Percentiles rank a stretch among this genome's conserved stretches.
These are phyloP conservation scores for Myathropa florea DNA, from an alignment of 2,888 invertebrate species.

Conservation along the genomic window DNA sequence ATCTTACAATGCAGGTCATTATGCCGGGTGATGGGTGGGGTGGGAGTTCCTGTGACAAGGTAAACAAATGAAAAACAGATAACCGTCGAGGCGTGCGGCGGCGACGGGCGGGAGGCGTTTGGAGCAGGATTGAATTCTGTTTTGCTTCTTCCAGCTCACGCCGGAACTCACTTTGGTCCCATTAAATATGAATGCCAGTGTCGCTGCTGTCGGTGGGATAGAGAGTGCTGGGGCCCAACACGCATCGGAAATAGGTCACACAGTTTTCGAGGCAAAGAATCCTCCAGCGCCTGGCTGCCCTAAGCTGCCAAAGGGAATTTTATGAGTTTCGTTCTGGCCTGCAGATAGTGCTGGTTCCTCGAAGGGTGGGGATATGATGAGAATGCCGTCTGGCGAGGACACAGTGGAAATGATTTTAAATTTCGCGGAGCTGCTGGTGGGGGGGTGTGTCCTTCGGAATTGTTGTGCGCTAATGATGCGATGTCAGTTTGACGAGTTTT, in stretches of 20 bases:
- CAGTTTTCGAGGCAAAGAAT: not conserved
- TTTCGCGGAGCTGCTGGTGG: not conserved
- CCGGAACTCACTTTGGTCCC: constrained; percentile 46
- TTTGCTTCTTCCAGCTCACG: not conserved
- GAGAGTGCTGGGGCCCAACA: not conserved
- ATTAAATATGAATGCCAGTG: constrained; percentile 61
- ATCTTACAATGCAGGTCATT: constrained; percentile 69
- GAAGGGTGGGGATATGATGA: not conserved
- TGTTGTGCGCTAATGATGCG: constrained; percentile 46
- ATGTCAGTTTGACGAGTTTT: constrained; percentile 7
- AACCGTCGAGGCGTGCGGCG: constrained; percentile 23
- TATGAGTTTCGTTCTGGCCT: not conserved
- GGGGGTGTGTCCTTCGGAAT: not conserved
- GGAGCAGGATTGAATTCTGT: constrained; percentile 36
- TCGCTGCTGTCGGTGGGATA: constrained; percentile 5
- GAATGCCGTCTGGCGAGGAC: constrained; percentile 29
- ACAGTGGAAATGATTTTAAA: constrained; percentile 15
- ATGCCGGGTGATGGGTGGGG: constrained; percentile 31
- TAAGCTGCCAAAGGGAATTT: not conserved
- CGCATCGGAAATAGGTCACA: constrained; percentile 28
- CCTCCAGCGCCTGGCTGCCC: not conserved
- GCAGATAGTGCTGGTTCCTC: not conserved
- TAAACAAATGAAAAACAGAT: constrained; percentile 69
- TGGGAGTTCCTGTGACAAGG: constrained; percentile 39
- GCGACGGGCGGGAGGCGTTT: not conserved